Percentiles rank a stretch among this genome's conserved stretches.
Conservation (phyloP, 2,888 invertebrate genomes). For the Drosophila cyrtoloma region DNA sequence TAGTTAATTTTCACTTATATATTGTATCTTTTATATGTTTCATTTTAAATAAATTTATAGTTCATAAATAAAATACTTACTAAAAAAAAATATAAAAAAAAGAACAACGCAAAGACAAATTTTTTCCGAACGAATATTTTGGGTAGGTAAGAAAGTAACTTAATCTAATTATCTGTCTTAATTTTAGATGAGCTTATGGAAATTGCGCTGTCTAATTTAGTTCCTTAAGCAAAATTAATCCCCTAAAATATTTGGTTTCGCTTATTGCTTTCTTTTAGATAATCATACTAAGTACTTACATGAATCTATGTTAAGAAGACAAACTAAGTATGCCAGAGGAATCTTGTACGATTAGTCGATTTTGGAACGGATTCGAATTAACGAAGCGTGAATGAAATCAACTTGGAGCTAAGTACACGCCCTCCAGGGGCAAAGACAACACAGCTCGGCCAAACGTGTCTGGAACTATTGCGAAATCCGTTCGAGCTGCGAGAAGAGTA, state of each 20-base stretch:
- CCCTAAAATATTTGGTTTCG: conserved; percentile 22
- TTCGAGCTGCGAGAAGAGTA: conserved; percentile 2
- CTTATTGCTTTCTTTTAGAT: conserved; percentile 25
- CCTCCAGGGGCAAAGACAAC: conserved; percentile 5
- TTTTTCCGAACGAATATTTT: not conserved
- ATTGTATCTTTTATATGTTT: conserved; percentile 65
- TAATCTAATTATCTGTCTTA: not conserved
- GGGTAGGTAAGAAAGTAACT: not conserved
- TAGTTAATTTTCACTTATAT: conserved; percentile 50
- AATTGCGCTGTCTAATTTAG: not conserved
- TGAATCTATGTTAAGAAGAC: conserved; percentile 38
- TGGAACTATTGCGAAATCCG: conserved; percentile 27
- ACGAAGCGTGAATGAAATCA: conserved; percentile 62
- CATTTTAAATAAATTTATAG: conserved; percentile 52
- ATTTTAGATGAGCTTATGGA: conserved; percentile 8
- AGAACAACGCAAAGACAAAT: not conserved
- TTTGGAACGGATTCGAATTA: conserved; percentile 51
- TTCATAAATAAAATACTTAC: conserved; percentile 53
- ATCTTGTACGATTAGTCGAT: conserved; percentile 42
- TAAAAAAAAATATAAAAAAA: conserved; percentile 34
- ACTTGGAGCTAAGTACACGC: conserved; percentile 34
- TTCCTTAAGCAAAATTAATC: conserved; percentile 16
- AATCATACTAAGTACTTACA: conserved; percentile 38
- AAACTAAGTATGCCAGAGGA: conserved; percentile 10
- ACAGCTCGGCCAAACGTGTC: conserved; percentile 3